Evolutionary conservation across 1,140 invertebrate species (phyloP).

Genomic region (Halictus rubicundus): DNA sequence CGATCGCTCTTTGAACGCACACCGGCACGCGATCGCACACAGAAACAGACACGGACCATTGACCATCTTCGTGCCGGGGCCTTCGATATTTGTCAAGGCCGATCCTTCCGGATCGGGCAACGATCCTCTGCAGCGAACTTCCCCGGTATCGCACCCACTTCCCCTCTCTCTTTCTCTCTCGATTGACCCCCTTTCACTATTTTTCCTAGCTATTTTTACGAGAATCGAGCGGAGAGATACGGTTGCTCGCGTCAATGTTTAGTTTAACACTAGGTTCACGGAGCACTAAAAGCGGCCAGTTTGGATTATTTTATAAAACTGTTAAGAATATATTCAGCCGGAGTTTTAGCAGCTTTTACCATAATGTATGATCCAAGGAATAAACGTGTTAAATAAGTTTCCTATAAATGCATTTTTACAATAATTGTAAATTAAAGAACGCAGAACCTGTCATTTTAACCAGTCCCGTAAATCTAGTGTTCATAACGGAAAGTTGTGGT

Average conservation of each 20-base stretch:
- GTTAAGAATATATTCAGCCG: too few species aligned
- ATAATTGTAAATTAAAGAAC: too few species aligned
- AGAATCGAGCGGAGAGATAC: background rate
- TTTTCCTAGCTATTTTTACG: background rate
- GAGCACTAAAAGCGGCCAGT: too few species aligned
- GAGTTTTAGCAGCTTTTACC: too few species aligned
- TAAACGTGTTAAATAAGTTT: too few species aligned
- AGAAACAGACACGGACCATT: background rate
- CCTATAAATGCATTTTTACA: too few species aligned
- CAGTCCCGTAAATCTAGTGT: too few species aligned
- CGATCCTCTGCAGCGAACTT: conserved; percentile 10
- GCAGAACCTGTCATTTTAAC: too few species aligned
- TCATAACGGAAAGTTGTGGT: too few species aligned
- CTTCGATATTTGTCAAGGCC: conserved; percentile 39
- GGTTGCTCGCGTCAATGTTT: background rate
- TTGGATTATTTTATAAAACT: too few species aligned
- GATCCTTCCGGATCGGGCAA: background rate
- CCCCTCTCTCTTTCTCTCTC: background rate
- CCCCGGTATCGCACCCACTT: background rate
- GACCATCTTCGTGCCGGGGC: background rate
- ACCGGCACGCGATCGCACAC: conserved; percentile 2
- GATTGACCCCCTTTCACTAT: background rate
- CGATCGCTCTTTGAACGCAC: conserved; percentile 33
- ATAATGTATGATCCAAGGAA: too few species aligned
- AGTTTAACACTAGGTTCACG: too few species aligned